These are phyloP conservation scores for Beris morrisii DNA, from an alignment of 2,888 invertebrate genomes.

Conservation along the genomic window DNA sequence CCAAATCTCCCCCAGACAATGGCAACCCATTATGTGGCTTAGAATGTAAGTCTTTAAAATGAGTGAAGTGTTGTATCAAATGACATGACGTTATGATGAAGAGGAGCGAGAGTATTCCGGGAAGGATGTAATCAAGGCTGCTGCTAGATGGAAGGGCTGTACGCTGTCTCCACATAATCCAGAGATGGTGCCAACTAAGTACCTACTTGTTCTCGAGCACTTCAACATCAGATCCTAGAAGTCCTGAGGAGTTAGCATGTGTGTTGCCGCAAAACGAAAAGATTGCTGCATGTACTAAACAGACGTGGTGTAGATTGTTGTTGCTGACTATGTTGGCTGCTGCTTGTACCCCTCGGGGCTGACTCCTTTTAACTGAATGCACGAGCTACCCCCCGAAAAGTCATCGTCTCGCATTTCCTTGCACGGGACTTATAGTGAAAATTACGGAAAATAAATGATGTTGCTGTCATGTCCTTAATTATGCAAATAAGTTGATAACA, in stretches of 20 bases:
- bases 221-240: too few relatives aligned
- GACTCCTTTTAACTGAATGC: not conserved
- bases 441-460: constrained; percentile 39
- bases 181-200: constrained; percentile 7
- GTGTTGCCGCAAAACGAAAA: too few relatives aligned
- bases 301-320: too few relatives aligned
- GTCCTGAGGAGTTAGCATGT: too few relatives aligned
- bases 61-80: constrained; percentile 34
- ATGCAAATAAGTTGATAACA: constrained; percentile 38
- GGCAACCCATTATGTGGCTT: constrained; percentile 38
- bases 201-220: constrained; percentile 2
- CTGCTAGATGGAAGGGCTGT: not conserved
- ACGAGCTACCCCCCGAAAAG: not conserved
- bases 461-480: constrained; percentile 38
- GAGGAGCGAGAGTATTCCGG: constrained; percentile 17
- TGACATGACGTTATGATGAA: constrained; percentile 7
- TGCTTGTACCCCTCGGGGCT: not conserved
- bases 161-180: not conserved
- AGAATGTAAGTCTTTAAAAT: constrained; percentile 39
- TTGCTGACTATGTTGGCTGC: not conserved
- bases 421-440: constrained; percentile 28
- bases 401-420: constrained; percentile 7
- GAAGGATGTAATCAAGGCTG: constrained; percentile 9
- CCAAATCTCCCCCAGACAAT: constrained; percentile 33
- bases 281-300: too few relatives aligned